Conservation (phyloP, 2,888 invertebrate species). For the Clanis bilineata region DNA sequence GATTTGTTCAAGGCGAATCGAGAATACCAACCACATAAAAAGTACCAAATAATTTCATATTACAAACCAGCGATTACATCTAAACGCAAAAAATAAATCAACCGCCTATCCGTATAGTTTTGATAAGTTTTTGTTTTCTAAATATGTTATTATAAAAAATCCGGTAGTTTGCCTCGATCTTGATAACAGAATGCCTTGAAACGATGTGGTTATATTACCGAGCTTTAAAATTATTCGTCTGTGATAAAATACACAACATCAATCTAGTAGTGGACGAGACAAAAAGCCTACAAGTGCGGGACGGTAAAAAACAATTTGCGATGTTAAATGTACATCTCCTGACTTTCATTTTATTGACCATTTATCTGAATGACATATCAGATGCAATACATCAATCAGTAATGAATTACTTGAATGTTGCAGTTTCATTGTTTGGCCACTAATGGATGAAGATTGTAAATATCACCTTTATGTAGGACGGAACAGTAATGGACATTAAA, state of each 20-base stretch:
- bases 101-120: slow-evolving; percentile 10
- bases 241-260: not conserved
- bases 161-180: slow-evolving; percentile 9
- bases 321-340: not conserved
- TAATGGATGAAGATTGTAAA: not conserved
- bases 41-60: not conserved
- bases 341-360: not conserved
- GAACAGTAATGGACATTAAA: not conserved
- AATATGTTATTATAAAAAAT: not conserved
- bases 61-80: slow-evolving; percentile 3
- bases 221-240: not conserved
- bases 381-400: slow-evolving; percentile 6
- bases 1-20: slow-evolving; percentile 4
- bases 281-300: not conserved
- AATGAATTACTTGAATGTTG: not conserved
- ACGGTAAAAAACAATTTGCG: not conserved
- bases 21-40: not conserved
- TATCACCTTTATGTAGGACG: not conserved
- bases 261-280: not conserved
- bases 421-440: not conserved
- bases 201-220: not conserved
- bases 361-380: not conserved
- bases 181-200: not conserved
- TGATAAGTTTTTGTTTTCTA: slow-evolving; percentile 12
- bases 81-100: slow-evolving; percentile 1